These are phyloP conservation scores for Poecilobothrus nobilitatus DNA, from an alignment of 2,888 invertebrate genomes.

Conservation along the genomic window DNA sequence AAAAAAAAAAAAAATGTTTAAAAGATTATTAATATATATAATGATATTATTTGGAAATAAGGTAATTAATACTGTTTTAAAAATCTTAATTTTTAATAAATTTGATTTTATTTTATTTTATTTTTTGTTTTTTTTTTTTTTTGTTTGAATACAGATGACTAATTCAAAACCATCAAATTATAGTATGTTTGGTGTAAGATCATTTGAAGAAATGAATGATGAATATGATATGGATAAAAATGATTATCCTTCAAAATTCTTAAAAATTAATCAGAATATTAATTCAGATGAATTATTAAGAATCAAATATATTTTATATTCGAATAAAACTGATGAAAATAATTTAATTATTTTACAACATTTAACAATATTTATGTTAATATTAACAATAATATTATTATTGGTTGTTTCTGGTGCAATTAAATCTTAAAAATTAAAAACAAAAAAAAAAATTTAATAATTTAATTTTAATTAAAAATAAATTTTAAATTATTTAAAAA, in stretches of 20 bases:
- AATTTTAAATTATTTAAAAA: no score
- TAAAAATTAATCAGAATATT: not conserved
- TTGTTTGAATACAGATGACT: not conserved
- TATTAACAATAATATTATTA: not conserved
- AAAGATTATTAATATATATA: no score
- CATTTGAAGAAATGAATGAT: not conserved
- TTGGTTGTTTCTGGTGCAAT: not conserved
- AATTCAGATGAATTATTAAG: not conserved
- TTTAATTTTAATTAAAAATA: no score
- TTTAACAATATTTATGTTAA: conserved; percentile 6
- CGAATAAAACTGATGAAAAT: not conserved
- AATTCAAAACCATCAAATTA: not conserved
- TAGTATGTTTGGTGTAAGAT: not conserved
- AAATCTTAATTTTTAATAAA: no score
- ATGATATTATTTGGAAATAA: no score
- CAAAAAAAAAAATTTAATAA: not conserved
- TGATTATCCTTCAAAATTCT: not conserved
- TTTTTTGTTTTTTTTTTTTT: not conserved
- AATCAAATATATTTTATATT: not conserved
- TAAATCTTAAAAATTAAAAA: not conserved
- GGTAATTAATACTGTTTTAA: no score
- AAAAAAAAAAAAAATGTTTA: no score
- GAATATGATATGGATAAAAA: no score
- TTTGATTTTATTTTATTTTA: no score
- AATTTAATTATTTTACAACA: conserved; percentile 4